Evolutionary conservation across 2,797 vertebrate genomes (phyloP).

Genomic region (Molossus alvarezi): DNA sequence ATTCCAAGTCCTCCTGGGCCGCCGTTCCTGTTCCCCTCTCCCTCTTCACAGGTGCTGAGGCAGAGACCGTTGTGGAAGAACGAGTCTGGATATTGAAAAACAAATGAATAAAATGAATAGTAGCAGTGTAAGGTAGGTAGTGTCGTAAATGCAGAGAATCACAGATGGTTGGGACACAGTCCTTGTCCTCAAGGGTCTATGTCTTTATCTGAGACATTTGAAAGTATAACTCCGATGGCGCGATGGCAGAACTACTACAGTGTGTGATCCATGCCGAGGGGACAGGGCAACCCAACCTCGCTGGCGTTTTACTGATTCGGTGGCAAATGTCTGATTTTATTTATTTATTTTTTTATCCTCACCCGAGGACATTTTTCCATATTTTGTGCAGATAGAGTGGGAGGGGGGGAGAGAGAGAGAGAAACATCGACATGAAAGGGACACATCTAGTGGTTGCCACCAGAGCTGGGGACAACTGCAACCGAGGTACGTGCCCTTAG

Average conservation of each 20-base stretch:
- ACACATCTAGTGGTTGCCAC: no score
- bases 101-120: neutral
- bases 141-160: neutral
- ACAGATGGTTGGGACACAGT: neutral
- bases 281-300: neutral
- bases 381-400: no score
- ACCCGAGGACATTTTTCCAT: no score
- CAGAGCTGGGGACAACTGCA: no score
- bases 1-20: neutral
- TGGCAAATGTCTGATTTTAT: neutral
- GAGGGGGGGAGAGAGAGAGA: no score
- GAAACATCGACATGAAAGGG: no score
- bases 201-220: neutral
- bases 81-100: neutral
- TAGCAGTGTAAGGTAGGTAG: neutral
- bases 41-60: neutral
- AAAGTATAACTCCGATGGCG: neutral
- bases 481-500: no score
- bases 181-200: neutral
- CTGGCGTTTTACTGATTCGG: neutral
- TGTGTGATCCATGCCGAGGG: no score
- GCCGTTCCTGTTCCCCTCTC: conserved; percentile 19
- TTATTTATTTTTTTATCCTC: no score
- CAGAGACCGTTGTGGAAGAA: neutral
- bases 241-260: neutral